Evolutionary conservation across 2,113 vertebrate species (phyloP).

Genomic region (Otolemur garnettii): DNA sequence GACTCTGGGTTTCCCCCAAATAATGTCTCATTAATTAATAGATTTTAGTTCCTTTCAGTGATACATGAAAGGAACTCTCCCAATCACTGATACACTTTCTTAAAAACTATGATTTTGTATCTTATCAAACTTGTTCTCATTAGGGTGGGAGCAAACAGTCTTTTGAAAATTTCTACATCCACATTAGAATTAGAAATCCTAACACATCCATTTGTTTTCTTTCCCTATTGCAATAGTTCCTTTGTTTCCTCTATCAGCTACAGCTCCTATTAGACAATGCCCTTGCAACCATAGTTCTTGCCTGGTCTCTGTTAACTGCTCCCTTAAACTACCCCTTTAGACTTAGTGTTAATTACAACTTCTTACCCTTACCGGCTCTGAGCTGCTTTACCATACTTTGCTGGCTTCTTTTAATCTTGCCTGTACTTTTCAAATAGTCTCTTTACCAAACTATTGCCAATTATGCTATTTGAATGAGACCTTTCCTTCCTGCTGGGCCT

Average conservation of each 20-base stretch:
- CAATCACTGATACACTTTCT: background rate
- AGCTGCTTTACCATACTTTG: background rate
- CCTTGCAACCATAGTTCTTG: background rate
- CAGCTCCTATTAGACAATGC: background rate
- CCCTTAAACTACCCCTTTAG: background rate
- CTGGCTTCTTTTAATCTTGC: background rate
- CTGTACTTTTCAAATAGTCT: background rate
- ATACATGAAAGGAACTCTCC: too few species aligned
- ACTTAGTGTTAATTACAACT: background rate
- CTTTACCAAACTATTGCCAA: slow-evolving; percentile 9
- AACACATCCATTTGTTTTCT: background rate
- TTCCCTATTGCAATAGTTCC: background rate
- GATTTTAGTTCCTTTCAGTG: background rate
- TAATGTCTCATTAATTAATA: background rate
- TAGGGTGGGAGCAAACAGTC: background rate
- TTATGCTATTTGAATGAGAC: slow-evolving; percentile 7
- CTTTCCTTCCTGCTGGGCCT: background rate
- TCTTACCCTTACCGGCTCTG: background rate
- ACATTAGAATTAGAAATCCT: background rate
- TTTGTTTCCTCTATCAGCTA: background rate
- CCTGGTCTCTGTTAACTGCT: background rate
- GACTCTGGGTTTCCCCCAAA: background rate
- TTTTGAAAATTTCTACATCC: slow-evolving; percentile 23
- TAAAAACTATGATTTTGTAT: background rate
- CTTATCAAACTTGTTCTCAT: background rate